Evolutionary conservation across 2,113 vertebrate genomes (phyloP).

Genomic region (Rhinogobius similis): DNA sequence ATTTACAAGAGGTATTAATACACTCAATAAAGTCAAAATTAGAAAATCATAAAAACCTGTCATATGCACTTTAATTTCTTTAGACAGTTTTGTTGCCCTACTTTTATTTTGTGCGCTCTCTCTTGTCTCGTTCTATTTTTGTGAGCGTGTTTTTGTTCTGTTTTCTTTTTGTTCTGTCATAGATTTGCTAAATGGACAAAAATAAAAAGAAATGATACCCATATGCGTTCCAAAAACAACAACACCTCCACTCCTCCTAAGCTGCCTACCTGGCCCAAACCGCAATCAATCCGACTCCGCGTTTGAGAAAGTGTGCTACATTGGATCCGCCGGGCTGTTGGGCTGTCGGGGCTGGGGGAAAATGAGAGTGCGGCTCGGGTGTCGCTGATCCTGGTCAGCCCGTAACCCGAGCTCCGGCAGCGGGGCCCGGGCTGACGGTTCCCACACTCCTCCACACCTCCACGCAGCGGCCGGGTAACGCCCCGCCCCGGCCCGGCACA

Average conservation of each 20-base stretch:
- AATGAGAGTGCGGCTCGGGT: conserved; percentile 38
- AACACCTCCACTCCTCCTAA: background rate
- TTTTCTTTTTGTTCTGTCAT: no score
- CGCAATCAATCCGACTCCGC: conserved; percentile 1
- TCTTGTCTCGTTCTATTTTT: no score
- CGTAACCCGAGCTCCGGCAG: conserved; percentile 64
- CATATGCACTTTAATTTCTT: no score
- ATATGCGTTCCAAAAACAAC: no score
- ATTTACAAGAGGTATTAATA: no score
- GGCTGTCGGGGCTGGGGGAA: conserved; percentile 5
- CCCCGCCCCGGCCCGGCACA: background rate
- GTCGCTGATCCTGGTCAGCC: conserved; percentile 48
- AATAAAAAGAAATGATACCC: no score
- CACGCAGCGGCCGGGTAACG: conserved; percentile 27
- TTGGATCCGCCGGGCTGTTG: conserved; percentile 34
- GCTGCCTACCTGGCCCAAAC: conserved; percentile 15
- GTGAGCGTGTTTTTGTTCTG: no score
- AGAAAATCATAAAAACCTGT: no score
- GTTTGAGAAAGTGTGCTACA: conserved; percentile 39
- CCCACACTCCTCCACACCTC: conserved; percentile 61
- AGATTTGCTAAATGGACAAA: no score
- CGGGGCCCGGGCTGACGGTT: conserved; percentile 59
- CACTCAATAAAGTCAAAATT: no score
- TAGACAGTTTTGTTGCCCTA: no score
- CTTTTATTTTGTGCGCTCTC: no score